These are phyloP conservation scores for Pogoniulus pusillus DNA, from an alignment of 2,797 vertebrate genomes.

Conservation along the genomic window DNA sequence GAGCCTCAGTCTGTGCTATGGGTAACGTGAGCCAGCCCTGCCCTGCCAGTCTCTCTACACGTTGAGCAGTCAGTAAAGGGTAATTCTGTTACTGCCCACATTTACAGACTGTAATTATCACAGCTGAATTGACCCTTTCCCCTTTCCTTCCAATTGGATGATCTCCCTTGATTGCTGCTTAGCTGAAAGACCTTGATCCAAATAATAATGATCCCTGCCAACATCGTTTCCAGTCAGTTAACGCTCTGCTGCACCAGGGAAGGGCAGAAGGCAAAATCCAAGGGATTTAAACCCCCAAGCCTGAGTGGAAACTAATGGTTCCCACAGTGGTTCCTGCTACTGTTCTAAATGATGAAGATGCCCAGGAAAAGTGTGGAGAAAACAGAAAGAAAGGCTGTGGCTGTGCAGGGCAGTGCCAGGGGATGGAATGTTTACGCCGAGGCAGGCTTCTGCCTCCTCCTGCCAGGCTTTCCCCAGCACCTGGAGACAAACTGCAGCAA, in stretches of 20 bases:
- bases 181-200: neutral
- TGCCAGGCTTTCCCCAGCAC: neutral
- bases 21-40: neutral
- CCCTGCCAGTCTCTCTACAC: neutral
- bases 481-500: neutral
- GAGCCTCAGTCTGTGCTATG: neutral
- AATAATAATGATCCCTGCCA: neutral
- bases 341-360: neutral
- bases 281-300: neutral
- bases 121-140: neutral
- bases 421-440: neutral
- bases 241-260: neutral
- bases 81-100: neutral
- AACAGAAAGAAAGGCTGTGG: neutral
- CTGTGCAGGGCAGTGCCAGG: neutral
- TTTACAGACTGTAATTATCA: neutral
- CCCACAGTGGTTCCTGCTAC: neutral
- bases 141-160: neutral
- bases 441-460: neutral
- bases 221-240: neutral
- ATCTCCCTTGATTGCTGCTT: neutral
- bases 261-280: neutral
- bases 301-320: neutral
- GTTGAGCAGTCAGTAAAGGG: neutral
- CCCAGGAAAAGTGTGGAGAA: fast-evolving